Conservation (phyloP, 2,888 invertebrate species). For the Campopleginae sp. region DNA sequence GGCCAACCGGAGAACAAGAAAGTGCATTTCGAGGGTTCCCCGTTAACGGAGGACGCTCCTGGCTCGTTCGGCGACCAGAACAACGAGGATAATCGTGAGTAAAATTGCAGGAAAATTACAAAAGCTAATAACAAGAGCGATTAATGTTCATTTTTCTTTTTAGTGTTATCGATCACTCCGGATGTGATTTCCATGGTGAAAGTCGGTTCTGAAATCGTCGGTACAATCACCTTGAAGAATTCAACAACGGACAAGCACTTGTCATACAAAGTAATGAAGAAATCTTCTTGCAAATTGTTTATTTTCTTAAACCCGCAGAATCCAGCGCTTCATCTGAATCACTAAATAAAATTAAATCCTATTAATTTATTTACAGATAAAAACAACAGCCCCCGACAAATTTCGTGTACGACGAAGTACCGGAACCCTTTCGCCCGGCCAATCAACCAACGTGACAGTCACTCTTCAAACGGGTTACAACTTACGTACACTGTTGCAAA, state of each 20-base stretch:
- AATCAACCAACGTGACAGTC: conserved; percentile 88
- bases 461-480: conserved; percentile 91
- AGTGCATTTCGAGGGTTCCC: conserved; percentile 88
- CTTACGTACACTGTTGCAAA: conserved; percentile 87
- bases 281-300: not conserved
- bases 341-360: not conserved
- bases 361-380: conserved; percentile 87
- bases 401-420: conserved; percentile 96
- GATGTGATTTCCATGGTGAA: conserved; percentile 89
- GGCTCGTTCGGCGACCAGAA: conserved; percentile 77
- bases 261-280: conserved; percentile 88
- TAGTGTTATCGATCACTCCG: conserved; percentile 83
- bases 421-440: conserved; percentile 89
- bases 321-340: not conserved
- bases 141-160: conserved; percentile 56
- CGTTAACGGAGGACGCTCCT: conserved; percentile 84
- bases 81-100: conserved; percentile 80
- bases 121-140: not conserved
- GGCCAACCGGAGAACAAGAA: conserved; percentile 85
- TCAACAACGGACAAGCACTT: conserved; percentile 86
- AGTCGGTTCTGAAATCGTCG: conserved; percentile 88
- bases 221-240: conserved; percentile 90
- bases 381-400: conserved; percentile 98
- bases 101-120: conserved; percentile 3
- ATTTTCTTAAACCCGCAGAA: not conserved